Base-by-base conservation (phyloP, 1,140 invertebrate species). In the Drosophila baimaii region DNA sequence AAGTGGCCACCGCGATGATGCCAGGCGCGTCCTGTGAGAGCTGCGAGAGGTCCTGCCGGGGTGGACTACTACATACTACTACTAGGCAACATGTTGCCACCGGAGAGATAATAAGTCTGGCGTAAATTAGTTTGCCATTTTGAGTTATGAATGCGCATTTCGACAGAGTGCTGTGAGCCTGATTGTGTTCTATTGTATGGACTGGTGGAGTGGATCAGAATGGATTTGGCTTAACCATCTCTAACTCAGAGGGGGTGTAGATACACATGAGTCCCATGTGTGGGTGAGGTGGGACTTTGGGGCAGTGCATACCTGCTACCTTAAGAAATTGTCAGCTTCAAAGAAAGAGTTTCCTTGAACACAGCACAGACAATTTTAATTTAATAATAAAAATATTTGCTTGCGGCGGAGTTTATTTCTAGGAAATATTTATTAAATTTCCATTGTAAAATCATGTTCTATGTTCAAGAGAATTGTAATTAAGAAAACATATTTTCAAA, bases 71-170 rank as follows among this genome's bases (percentile, higher is more conserved):
- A n/a, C n/a, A n/a, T n/a, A n/a, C n/a, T n/a, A 61, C 62, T 46
- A 33, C 51, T 54, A 33, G 74, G 52, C 73, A 84, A 70, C 68
- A 76, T 83, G 84, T 83, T 88, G 83, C 80, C 77, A 79, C 69
- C 58, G 77, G 55, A 65, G 64, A 89, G 84, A 88, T 88, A 88
- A 88, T 89, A 90, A 85, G 84, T 75, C 85, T 84, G 84, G 80
- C 84, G 77, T 89, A 89, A 89, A 89, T 89, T 89, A 89, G 84
- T 89, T 89, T 89, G 84, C 84, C 77, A 89, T 89, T 89, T 88
- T 89, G 84, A 89, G 84, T 89, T 90, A 89, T 89, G 85, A 89
- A 89, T 89, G 85, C 84, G 84, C 84, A 84, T 84, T 89, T 84
- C 80, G 68, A 64, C 79, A 59, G 21, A 43, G 29, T 41, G 21